Base-by-base conservation (phyloP, 2,888 invertebrate species). In the Fabriciana adippe region DNA sequence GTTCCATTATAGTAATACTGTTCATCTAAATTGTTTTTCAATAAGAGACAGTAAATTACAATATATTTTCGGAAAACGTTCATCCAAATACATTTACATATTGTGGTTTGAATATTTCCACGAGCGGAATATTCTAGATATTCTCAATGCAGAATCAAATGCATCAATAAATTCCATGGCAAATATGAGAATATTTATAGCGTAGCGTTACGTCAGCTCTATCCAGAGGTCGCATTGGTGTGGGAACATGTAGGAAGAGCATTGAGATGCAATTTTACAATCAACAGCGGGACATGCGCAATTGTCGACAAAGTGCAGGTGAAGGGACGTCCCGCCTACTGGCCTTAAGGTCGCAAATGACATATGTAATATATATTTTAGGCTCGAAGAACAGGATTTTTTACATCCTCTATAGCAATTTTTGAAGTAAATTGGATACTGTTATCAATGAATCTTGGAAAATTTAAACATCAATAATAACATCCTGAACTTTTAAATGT, bases 231-330 rank as follows among this genome's bases (percentile, higher is more conserved):
- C 47, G 59, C 64, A 56, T 64, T 64, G 64, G 18, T 70, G 67
- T 68, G 67, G 59, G 70, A 68, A 70, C 67, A 62, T 68, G 70
- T 63, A 70, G 70, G 70, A 70, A 70, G 70, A 67, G 70, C 62
- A 70, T 76, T 75, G 75, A 75, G 70, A 69, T 73, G 78, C 78
- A 81, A 81, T 81, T 80, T 77, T 76, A 73, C 75, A 80, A 80
- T 79, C 76, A 77, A 70, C 69, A 69, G 54, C 72, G 71, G 71
- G 74, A 76, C 74, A 74, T 68, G 63, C 69, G 69, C 75, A 75
- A 76, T 77, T 75, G 73, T 59, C 65, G 54, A 68, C 67, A 59
- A 53, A 68, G 11, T 61, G 69, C 76, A 76, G 77, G 75, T 77
- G 73, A 70, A 72, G 75, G 72, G 75, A 72, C 71, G 74, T 71